Evolutionary conservation across 1,140 invertebrate genomes (phyloP).

Genomic region (Drosophila burlai): DNA sequence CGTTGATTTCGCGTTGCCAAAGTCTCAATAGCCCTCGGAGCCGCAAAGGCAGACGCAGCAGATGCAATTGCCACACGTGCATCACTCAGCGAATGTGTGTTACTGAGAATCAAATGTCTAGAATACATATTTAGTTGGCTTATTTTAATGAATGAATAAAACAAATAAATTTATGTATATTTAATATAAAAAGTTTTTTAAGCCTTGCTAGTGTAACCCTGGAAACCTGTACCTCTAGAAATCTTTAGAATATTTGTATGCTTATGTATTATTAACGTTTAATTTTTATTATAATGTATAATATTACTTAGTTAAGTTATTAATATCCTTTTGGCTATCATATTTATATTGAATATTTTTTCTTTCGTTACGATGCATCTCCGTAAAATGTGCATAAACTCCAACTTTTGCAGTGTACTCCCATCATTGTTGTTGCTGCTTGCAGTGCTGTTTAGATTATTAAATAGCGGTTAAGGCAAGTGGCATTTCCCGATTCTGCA

Average conservation of each 20-base stretch:
- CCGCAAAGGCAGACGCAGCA: constrained; percentile 42
- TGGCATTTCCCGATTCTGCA: constrained; percentile 73
- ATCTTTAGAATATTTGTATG: not conserved
- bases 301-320: no score
- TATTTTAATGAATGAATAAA: not conserved
- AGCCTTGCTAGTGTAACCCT: no score
- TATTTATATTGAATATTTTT: no score
- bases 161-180: no score
- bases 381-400: not conserved
- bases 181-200: not conserved
- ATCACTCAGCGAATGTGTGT: constrained; percentile 21
- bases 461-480: constrained; percentile 81
- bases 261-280: not conserved
- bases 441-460: constrained; percentile 58
- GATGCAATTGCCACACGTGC: constrained; percentile 16
- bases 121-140: not conserved
- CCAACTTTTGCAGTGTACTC: not conserved
- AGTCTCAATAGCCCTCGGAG: constrained; percentile 74
- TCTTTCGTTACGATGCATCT: no score
- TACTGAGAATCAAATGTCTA: not conserved
- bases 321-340: no score
- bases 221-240: no score
- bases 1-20: constrained; percentile 65
- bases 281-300: not conserved
- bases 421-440: constrained; percentile 34